Conservation (phyloP, 2,888 invertebrate genomes). For the Nomada ruficornis region DNA sequence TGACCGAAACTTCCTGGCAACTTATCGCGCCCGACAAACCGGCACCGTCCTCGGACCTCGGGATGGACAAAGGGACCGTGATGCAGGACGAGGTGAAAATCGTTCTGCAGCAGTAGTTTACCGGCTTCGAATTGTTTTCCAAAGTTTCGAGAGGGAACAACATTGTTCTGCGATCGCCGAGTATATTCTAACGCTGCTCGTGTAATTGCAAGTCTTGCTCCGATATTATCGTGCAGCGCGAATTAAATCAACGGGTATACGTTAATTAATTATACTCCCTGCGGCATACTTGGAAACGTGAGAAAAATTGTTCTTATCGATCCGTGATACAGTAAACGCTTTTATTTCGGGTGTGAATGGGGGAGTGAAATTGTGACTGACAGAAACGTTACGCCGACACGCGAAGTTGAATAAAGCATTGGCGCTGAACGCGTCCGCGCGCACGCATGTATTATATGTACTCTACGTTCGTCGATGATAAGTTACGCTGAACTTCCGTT, state of each 20-base stretch:
- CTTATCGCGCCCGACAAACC: not conserved
- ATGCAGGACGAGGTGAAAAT: not conserved
- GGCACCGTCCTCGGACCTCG: not conserved
- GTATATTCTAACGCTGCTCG: not conserved
- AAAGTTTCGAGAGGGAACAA: not conserved
- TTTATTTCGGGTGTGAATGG: constrained; percentile 16
- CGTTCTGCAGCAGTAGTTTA: not conserved
- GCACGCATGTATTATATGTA: constrained; percentile 19
- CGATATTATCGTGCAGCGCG: not conserved
- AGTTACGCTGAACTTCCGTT: constrained; percentile 70
- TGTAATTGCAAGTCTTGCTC: not conserved
- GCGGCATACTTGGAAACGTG: not conserved
- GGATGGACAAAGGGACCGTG: not conserved
- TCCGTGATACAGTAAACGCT: constrained; percentile 2
- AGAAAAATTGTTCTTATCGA: constrained; percentile 1
- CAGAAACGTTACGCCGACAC: constrained; percentile 14
- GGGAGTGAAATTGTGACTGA: not conserved
- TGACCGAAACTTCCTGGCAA: constrained; percentile 4
- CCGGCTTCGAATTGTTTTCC: not conserved
- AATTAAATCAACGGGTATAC: not conserved
- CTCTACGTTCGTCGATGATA: constrained; percentile 32
- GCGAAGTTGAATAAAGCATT: constrained; percentile 27
- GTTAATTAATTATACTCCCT: no score
- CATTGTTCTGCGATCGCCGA: not conserved
- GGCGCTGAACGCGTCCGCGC: constrained; percentile 32